phyloP scores from a whole-genome alignment of 2,113 vertebrate genomes.

The Grallaria varia region DNA sequence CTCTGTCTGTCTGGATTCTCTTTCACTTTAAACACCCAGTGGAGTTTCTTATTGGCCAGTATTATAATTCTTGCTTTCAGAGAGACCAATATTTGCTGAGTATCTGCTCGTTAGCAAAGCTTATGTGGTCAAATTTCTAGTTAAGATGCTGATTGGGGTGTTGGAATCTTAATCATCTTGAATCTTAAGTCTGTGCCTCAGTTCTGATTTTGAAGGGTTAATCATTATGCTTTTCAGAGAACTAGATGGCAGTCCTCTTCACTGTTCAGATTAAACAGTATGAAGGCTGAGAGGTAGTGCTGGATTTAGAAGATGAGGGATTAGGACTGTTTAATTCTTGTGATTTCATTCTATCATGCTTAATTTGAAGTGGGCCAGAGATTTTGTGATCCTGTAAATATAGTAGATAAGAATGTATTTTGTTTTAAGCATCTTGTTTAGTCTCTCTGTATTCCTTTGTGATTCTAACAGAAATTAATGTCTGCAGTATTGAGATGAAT shows the following conservation, averaged over 20 bases:
- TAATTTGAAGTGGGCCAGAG: slow-evolving; percentile 4
- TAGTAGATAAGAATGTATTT: not conserved
- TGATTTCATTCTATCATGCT: slow-evolving; percentile 31
- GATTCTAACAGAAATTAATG: not conserved
- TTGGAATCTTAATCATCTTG: not conserved
- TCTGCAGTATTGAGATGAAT: not conserved
- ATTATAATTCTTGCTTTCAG: not conserved
- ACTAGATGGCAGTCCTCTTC: not conserved
- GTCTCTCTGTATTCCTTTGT: not conserved
- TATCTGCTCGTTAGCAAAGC: not conserved
- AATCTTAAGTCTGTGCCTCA: not conserved
- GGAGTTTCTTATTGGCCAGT: not conserved
- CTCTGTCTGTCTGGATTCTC: not conserved
- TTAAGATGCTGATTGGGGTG: not conserved
- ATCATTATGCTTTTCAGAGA: not conserved
- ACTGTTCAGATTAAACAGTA: slow-evolving; percentile 27
- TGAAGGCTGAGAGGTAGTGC: not conserved
- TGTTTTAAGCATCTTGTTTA: not conserved
- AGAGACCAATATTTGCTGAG: not conserved
- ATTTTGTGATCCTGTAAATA: not conserved
- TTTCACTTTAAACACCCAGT: not conserved
- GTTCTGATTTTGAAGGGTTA: slow-evolving; percentile 7
- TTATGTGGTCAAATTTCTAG: not conserved
- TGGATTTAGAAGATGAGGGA: slow-evolving; percentile 55
- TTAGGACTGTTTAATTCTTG: slow-evolving; percentile 33